Evolutionary conservation across 2,797 vertebrate species (phyloP).

Genomic region (Spinibarbus caldwelli): DNA sequence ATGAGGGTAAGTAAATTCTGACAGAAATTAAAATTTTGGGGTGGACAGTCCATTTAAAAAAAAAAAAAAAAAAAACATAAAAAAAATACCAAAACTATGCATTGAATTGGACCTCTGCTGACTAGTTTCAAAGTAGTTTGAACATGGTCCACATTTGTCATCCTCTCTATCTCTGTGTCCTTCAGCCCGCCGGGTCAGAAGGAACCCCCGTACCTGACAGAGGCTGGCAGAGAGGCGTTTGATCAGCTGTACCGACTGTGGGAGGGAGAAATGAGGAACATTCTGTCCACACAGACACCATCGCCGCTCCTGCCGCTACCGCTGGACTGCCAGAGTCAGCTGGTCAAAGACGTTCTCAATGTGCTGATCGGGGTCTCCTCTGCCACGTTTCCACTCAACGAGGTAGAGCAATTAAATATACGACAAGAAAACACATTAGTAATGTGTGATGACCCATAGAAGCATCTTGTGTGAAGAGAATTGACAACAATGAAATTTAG

Average conservation of each 20-base stretch:
- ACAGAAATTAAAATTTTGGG: not conserved
- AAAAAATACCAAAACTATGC: not conserved
- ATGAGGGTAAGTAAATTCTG: not conserved
- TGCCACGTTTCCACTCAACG: conserved; percentile 88
- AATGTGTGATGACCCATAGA: accelerated
- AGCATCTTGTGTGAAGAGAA: not conserved
- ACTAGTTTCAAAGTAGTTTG: not conserved
- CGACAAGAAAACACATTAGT: not conserved
- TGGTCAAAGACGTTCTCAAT: conserved; percentile 92
- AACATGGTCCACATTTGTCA: not conserved
- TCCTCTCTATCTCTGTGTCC: not conserved
- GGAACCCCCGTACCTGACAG: conserved; percentile 90
- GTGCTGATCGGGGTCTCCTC: conserved; percentile 94
- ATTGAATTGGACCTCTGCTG: not conserved
- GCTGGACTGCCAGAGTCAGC: conserved; percentile 85
- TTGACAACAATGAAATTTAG: not conserved
- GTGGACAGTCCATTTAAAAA: not conserved
- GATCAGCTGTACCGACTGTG: conserved; percentile 89
- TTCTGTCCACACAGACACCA: conserved; percentile 75
- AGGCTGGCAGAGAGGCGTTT: conserved; percentile 92
- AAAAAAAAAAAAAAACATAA: not conserved
- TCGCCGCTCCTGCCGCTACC: conserved; percentile 80
- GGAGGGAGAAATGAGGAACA: conserved; percentile 85
- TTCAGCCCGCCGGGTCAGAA: conserved; percentile 89
- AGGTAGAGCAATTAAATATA: conserved; percentile 74